Evolutionary conservation across 2,888 invertebrate species (phyloP), one percentile per base, ranked within the genome.

Genomic region (Netelia fuscicornis): DNA sequence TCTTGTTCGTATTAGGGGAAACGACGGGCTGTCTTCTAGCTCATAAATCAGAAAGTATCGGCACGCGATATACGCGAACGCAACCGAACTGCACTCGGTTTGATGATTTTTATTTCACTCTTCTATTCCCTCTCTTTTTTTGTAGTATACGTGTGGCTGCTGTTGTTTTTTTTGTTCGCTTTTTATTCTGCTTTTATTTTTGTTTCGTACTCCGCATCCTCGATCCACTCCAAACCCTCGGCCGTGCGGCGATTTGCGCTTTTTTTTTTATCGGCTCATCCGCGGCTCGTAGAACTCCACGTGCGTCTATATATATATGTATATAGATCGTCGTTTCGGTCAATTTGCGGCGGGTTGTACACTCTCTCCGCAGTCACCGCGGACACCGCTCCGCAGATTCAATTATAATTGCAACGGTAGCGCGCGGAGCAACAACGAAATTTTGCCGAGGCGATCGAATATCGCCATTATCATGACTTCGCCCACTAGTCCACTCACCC

Each of bases 311-410:
- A 37, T 2, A 56, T 11, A 42, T 62, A 75, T 30, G 11, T 23
- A 11, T 52, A 76, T 67, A 74, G 70, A 79, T n/a, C 80, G 86
- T 87, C 89, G 91, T 91, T 91, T 91, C 89, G 91, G 91, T 90
- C 91, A 92, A 93, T 92, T 93, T 91, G 91, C 90, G 91, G 90
- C 87, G 37, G 11, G 76, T 58, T 80, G 64, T 76, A 79, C 71
- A 80, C 76, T 84, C 89, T 54, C 76, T 74, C 88, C 89, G 67
- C 84, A 91, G 90, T 90, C 89, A 86, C 74, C 89, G 86, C 89
- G 89, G 89, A 89, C 91, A 89, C 81, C 92, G 89, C 77, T 64
- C 88, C 91, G 89, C 89, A 89, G 90, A 93, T 93, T 92, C 91
- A 92, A 92, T 93, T 92, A 92, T 83, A 79, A 54, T 62, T 58